Percentiles rank a stretch among this genome's conserved stretches.
Conservation (phyloP, 2,113 vertebrate species). For the Pseudolaguvia tuberculata region DNA sequence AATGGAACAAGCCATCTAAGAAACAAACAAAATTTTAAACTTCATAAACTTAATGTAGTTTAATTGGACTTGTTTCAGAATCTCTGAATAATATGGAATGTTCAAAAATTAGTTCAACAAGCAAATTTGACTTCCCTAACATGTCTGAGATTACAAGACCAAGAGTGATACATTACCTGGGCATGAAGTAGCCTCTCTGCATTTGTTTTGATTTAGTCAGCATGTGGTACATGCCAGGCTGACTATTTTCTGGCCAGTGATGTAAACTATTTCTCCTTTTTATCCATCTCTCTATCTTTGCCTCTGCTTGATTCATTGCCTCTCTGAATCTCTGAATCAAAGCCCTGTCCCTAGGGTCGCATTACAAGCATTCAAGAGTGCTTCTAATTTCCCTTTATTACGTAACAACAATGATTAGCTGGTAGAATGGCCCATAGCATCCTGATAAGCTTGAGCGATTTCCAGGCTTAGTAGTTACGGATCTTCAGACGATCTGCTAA, state of each 20-base stretch:
- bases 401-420: constrained; percentile 40
- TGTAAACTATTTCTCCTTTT: constrained; percentile 13
- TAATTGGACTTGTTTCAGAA: constrained; percentile 2
- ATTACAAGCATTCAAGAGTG: constrained; percentile 43
- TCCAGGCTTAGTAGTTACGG: constrained; percentile 25
- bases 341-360: constrained; percentile 35
- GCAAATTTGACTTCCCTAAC: constrained; percentile 29
- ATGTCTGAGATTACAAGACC: constrained; percentile 2
- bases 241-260: constrained; percentile 42
- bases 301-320: constrained; percentile 19
- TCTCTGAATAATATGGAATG: too few relatives aligned
- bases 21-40: constrained; percentile 15
- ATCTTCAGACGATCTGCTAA: constrained; percentile 22
- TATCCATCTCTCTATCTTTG: constrained; percentile 30
- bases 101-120: constrained; percentile 6
- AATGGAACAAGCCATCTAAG: constrained; percentile 10
- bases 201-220: constrained; percentile 28
- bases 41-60: not conserved
- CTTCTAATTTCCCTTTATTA: constrained; percentile 43
- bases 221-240: constrained; percentile 31
- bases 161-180: constrained; percentile 1
- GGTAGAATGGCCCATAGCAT: constrained; percentile 38
- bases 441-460: constrained; percentile 33
- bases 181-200: constrained; percentile 23
- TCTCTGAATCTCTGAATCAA: constrained; percentile 30